phyloP scores from a whole-genome alignment of 2,888 invertebrate species.

The Hypomecis punctinalis region DNA sequence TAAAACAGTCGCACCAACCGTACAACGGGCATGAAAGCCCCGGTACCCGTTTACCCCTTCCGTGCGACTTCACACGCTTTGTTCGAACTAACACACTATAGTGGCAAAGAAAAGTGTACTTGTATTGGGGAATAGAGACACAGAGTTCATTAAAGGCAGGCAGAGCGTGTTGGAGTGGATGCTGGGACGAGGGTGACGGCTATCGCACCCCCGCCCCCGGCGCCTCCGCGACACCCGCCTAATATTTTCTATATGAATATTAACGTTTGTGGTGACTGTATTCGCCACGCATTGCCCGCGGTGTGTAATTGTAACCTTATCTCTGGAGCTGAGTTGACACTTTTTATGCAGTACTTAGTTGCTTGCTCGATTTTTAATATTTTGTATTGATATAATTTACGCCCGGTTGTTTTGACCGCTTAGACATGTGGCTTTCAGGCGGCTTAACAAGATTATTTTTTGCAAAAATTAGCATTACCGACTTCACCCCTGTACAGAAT shows the following conservation, averaged over 20 bases:
- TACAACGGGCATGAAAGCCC: constrained; percentile 73
- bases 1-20: constrained; percentile 59
- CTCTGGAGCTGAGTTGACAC: neutral
- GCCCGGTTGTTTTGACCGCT: no score
- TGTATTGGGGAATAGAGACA: constrained; percentile 79
- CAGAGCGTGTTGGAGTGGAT: constrained; percentile 80
- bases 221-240: constrained; percentile 50
- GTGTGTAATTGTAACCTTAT: neutral
- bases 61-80: constrained; percentile 76
- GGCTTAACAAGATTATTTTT: no score
- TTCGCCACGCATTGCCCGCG: constrained; percentile 29
- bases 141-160: constrained; percentile 83
- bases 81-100: constrained; percentile 78
- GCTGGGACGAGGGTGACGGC: constrained; percentile 63
- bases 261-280: constrained; percentile 49
- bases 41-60: constrained; percentile 70
- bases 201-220: constrained; percentile 53
- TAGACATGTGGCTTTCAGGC: no score
- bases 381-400: no score
- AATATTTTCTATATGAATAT: constrained; percentile 77
- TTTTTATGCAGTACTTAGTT: no score
- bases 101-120: constrained; percentile 82
- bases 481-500: no score
- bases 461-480: no score
- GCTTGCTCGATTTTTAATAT: no score